These are phyloP conservation scores for Pseudomyrmex cubaensis DNA, from an alignment of 1,140 invertebrate genomes.

Conservation along the genomic window DNA sequence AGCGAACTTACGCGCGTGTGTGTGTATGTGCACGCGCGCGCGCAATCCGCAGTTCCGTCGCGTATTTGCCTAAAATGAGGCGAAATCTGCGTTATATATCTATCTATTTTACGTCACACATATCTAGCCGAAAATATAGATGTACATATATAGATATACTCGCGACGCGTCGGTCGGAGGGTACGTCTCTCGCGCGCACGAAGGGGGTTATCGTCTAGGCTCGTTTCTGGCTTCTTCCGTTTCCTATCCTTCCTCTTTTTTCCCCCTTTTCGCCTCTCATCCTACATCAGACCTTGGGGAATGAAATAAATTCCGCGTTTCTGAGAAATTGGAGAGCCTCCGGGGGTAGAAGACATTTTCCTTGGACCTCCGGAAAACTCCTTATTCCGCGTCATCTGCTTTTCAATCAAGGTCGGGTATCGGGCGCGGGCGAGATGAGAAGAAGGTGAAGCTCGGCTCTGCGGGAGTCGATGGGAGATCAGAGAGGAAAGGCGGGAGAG, in stretches of 20 bases:
- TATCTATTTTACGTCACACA: slow-evolving; percentile 38
- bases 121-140: slow-evolving; percentile 23
- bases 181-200: slow-evolving; percentile 26
- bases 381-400: slow-evolving; percentile 76
- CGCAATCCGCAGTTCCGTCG: slow-evolving; percentile 13
- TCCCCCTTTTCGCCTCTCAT: slow-evolving; percentile 24
- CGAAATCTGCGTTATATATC: slow-evolving; percentile 30
- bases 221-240: background rate
- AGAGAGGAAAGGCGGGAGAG: background rate
- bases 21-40: too few species aligned
- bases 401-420: slow-evolving; percentile 76
- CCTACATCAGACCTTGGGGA: slow-evolving; percentile 58
- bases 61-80: slow-evolving; percentile 57
- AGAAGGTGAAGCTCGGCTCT: slow-evolving; percentile 52
- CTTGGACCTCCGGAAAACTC: slow-evolving; percentile 71
- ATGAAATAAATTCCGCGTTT: slow-evolving; percentile 76
- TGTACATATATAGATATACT: slow-evolving; percentile 9
- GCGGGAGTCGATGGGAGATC: slow-evolving; percentile 20
- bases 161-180: background rate
- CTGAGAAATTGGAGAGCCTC: slow-evolving; percentile 75
- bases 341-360: slow-evolving; percentile 74
- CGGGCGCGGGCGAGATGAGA: slow-evolving; percentile 67
- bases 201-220: slow-evolving; percentile 52
- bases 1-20: background rate
- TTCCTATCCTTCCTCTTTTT: background rate